These are phyloP conservation scores for Heliconius erato DNA, from an alignment of 2,888 invertebrate genomes.

Conservation along the genomic window DNA sequence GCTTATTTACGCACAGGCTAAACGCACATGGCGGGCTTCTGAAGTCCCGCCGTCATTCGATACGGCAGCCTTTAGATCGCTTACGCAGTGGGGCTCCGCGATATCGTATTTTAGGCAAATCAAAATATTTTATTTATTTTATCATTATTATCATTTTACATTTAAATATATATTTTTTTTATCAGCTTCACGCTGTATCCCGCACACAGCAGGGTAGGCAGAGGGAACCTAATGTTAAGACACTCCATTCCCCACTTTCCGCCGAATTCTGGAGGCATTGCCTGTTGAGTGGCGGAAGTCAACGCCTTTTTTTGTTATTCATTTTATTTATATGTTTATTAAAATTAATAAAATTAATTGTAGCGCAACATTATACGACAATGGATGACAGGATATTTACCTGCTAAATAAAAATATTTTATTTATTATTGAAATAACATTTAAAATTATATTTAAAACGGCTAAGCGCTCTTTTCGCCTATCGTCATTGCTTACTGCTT, in stretches of 20 bases:
- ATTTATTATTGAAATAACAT: neutral
- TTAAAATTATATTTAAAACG: neutral
- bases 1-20: slow-evolving; percentile 72
- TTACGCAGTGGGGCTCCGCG: slow-evolving; percentile 43
- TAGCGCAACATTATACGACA: neutral
- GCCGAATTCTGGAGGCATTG: too few species aligned
- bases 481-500: slow-evolving; percentile 8
- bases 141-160: slow-evolving; percentile 6
- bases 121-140: neutral
- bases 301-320: too few species aligned
- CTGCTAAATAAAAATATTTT: neutral
- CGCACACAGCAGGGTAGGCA: too few species aligned
- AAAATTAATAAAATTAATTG: neutral
- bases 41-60: slow-evolving; percentile 51
- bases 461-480: neutral
- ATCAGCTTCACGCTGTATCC: too few species aligned
- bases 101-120: neutral
- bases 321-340: neutral
- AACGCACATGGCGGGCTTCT: slow-evolving; percentile 65
- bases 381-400: neutral
- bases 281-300: too few species aligned
- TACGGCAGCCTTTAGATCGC: slow-evolving; percentile 70
- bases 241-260: too few species aligned
- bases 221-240: too few species aligned
- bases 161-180: neutral